Conservation (phyloP, 2,888 invertebrate genomes). For the Himalopsyche tibetana region DNA sequence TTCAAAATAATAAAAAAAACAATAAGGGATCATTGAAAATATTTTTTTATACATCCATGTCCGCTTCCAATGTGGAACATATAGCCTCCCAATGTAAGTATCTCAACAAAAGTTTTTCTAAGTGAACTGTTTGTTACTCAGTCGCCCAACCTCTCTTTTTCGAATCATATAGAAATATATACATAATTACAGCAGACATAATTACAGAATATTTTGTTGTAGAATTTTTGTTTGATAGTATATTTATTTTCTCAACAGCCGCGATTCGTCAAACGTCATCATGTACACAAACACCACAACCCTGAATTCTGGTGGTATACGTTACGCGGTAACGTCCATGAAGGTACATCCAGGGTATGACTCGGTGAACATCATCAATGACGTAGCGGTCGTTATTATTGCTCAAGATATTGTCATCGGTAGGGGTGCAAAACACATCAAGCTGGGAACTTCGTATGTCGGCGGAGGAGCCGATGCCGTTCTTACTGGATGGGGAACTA, state of each 20-base stretch:
- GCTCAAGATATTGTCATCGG: constrained; percentile 69
- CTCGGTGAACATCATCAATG: constrained; percentile 70
- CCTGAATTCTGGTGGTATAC: constrained; percentile 71
- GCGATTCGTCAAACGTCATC: not conserved
- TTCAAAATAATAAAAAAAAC: too few relatives aligned
- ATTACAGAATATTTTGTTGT: too few relatives aligned
- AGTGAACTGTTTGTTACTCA: too few relatives aligned
- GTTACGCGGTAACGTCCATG: constrained; percentile 70
- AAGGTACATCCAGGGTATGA: constrained; percentile 73
- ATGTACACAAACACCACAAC: constrained; percentile 3
- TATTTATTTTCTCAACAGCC: not conserved
- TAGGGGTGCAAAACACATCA: constrained; percentile 70
- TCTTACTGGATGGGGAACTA: constrained; percentile 75
- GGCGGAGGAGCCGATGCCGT: constrained; percentile 69
- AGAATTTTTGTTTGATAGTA: too few relatives aligned
- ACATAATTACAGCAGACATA: too few relatives aligned
- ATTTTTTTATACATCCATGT: too few relatives aligned
- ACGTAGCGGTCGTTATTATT: constrained; percentile 74
- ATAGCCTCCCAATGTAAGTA: too few relatives aligned
- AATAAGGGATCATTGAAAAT: too few relatives aligned
- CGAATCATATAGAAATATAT: too few relatives aligned
- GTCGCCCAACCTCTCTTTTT: too few relatives aligned
- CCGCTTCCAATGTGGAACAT: too few relatives aligned
- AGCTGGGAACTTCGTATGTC: constrained; percentile 70
- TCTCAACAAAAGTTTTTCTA: too few relatives aligned